Percentiles rank a stretch among this genome's conserved stretches.
Conservation (phyloP, 2,888 invertebrate species). For the Hirtodrosophila cameraria region DNA sequence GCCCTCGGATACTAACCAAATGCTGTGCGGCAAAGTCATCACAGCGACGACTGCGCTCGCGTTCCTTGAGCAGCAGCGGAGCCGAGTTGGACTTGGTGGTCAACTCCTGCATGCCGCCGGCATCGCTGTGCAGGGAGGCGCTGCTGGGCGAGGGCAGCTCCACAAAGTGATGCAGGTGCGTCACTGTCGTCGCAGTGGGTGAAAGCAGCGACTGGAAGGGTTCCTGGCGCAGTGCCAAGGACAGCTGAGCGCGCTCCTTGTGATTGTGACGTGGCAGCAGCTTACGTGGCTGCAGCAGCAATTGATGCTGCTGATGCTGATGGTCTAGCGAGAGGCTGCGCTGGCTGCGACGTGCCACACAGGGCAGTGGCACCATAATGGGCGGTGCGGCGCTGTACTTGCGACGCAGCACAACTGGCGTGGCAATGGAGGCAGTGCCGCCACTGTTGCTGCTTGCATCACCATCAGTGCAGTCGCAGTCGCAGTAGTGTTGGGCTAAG, state of each 20-base stretch:
- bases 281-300: constrained; percentile 64
- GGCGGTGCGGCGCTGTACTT: constrained; percentile 81
- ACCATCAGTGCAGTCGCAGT: constrained; percentile 81
- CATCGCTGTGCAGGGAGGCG: constrained; percentile 83
- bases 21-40: constrained; percentile 83
- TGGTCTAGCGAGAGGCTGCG: constrained; percentile 83
- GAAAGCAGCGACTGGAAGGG: constrained; percentile 82
- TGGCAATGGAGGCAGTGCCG: constrained; percentile 48
- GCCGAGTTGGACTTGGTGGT: constrained; percentile 84
- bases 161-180: constrained; percentile 79
- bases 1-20: constrained; percentile 77
- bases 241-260: constrained; percentile 81
- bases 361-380: constrained; percentile 74
- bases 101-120: constrained; percentile 82
- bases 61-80: constrained; percentile 83
- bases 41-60: constrained; percentile 66
- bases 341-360: constrained; percentile 71
- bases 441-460: constrained; percentile 77
- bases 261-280: constrained; percentile 51
- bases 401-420: constrained; percentile 80
- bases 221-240: constrained; percentile 82
- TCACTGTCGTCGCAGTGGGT: constrained; percentile 55
- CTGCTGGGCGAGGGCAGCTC: constrained; percentile 84
- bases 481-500: constrained; percentile 71
- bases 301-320: constrained; percentile 57